Evolutionary conservation across 2,888 invertebrate species (phyloP), one percentile per base, ranked within the genome.

Genomic region (Amphipoea oculea): DNA sequence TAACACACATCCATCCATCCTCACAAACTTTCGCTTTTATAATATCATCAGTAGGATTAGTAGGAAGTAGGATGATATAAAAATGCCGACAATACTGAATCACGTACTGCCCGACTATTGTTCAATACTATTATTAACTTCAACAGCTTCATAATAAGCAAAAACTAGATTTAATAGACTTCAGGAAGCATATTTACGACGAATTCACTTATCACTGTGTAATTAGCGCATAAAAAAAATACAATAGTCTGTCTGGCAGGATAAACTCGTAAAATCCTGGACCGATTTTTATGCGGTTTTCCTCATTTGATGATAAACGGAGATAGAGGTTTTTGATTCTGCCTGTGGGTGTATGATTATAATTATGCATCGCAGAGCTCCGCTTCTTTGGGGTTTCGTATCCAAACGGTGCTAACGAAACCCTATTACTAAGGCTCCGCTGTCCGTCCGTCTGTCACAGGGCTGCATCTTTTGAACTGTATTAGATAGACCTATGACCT

Each of bases 201-300:
- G 29, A 82, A 85, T 78, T 77, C 45, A 65, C 20, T 63, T n/a
- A 83, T 73, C 36, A 67, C 12, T 29, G 29, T 40, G 48, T 77
- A 75, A 74, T 84, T 57, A 74, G 6, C 36, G 17, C 48, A 74
- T 2, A 42, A 42, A 76, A 77, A 82, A 76, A 60, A 23, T 63
- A 84, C 81, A 82, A 74, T 72, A 57, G 63, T 48, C 48, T 66
- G 84, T 77, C 84, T 80, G 63, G 54, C 40, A 65, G 45, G 45
- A 81, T 76, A 81, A 69, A 77, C 68, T 84, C 84, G 66, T 62
- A n/a, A 84, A 81, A 62, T 82, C 69, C 78, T 83, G 79, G 42
- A 72, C 36, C 2, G 17, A 71, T 78, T 84, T 78, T 36, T 29
- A 45, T 84, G 81, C 67, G 74, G 78, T 82, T 86, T 86, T 84